Base-by-base conservation (phyloP, 2,797 vertebrate genomes). In the Acanthopagrus latus region DNA sequence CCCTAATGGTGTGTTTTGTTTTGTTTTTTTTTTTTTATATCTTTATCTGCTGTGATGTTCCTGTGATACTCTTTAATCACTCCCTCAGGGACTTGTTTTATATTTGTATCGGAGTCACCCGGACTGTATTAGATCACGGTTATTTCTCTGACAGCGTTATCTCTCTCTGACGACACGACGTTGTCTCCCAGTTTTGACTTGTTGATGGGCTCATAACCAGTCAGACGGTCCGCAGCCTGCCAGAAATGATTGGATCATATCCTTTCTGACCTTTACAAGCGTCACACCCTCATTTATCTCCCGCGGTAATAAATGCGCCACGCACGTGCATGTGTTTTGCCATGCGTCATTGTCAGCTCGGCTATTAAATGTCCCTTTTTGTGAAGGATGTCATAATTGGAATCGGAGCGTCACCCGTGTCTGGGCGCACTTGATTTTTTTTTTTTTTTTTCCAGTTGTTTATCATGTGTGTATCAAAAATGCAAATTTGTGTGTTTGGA, bases 161-260 rank as follows among this genome's bases (percentile, higher is more conserved):
- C 64, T 8, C 20, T 47, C 16, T 71, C 51, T 74, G 64, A 72
- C 65, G 50, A 63, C 59, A 55, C 38, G 17, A 51, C 70, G 33
- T 38, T 48, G 46, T 79, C 88, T 82, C 71, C 65, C 71, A 55
- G 70, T 84, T 85, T 55, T 79, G 80, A 86, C 72, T 79, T 65
- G 82, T 89, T 89, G 82, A 88, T 77, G 72, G 75, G 50, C 68
- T 90, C 57, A 74, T 87, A 90, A 88, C 76, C 70, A 64, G 67
- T 82, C 64, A 5, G 78, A 74, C 72, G 63, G 74, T 85, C 82
- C 64, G 74, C 78, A 29, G 71, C 68, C 60, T 33, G 59, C 51
- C 74, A 84, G 50, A 82, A 82, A 83, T 81, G 82, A 91, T 88
- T 84, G 87, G 85, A 81, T 90, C 76, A 76, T 86, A 86, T 92